phyloP scores from a whole-genome alignment of 2,888 invertebrate species.

The Limnephilus marmoratus region DNA sequence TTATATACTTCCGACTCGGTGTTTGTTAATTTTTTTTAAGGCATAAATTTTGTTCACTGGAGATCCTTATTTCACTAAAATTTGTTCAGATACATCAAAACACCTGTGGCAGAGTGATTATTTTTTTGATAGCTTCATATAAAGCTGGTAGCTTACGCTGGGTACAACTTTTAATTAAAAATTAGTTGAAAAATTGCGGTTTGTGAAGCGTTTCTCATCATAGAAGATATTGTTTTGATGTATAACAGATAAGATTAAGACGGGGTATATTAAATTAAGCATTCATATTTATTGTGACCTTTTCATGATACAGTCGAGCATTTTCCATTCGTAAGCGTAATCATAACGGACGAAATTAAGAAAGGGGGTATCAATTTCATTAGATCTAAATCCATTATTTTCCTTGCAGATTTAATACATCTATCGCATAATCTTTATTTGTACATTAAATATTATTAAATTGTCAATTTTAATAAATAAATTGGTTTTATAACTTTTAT shows the following conservation, averaged over 20 bases:
- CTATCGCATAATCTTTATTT: slow-evolving; percentile 2
- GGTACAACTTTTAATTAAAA: not conserved
- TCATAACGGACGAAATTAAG: not conserved
- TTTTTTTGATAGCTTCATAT: not conserved
- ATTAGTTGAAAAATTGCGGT: not conserved
- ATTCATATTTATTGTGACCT: not conserved
- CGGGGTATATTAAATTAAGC: not conserved
- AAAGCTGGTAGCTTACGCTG: not conserved
- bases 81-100: not conserved
- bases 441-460: slow-evolving; percentile 2
- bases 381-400: not conserved
- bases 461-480: slow-evolving; percentile 2
- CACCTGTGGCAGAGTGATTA: not conserved
- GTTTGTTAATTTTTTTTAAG: not conserved
- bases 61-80: not conserved
- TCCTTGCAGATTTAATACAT: not conserved
- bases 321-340: not conserved
- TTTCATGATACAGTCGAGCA: not conserved
- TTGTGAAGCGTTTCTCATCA: not conserved
- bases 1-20: not conserved
- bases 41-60: not conserved
- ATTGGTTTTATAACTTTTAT: not conserved
- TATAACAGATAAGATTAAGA: not conserved
- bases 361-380: not conserved
- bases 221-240: not conserved